Conservation (phyloP, 2,113 vertebrate species). For the Sakesphorus luctuosus region DNA sequence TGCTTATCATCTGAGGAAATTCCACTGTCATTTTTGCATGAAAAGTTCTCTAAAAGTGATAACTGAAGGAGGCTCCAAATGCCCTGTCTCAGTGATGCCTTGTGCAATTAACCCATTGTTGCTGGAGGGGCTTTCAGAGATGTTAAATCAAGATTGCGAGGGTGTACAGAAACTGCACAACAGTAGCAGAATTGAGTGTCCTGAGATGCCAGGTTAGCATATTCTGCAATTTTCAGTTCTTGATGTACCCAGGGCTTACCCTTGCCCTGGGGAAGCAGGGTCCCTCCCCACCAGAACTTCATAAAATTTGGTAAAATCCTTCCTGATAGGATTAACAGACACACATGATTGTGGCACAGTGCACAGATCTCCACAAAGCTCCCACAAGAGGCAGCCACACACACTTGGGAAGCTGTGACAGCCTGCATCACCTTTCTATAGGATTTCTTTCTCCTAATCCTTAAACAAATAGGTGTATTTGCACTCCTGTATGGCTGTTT, state of each 20-base stretch:
- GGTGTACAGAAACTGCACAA: background rate
- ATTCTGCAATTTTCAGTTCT: background rate
- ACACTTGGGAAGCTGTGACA: background rate
- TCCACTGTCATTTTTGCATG: background rate
- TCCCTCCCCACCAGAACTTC: background rate
- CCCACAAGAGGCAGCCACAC: accelerated
- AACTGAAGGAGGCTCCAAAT: background rate
- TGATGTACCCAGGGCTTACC: too few relatives aligned
- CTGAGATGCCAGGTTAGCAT: background rate
- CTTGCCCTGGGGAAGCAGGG: background rate
- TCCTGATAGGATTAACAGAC: background rate
- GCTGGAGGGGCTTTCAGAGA: accelerated
- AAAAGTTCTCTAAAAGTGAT: background rate
- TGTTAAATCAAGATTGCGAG: background rate
- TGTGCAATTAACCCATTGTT: background rate
- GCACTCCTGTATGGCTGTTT: background rate
- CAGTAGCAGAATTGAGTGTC: accelerated
- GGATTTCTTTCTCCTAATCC: background rate
- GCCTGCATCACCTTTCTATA: accelerated
- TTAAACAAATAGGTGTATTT: background rate
- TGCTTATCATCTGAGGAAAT: background rate
- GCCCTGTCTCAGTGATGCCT: background rate
- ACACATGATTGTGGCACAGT: background rate
- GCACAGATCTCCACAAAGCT: background rate
- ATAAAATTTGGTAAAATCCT: background rate